Base-by-base conservation (phyloP, 1,140 invertebrate species). In the Aricia agestis region DNA sequence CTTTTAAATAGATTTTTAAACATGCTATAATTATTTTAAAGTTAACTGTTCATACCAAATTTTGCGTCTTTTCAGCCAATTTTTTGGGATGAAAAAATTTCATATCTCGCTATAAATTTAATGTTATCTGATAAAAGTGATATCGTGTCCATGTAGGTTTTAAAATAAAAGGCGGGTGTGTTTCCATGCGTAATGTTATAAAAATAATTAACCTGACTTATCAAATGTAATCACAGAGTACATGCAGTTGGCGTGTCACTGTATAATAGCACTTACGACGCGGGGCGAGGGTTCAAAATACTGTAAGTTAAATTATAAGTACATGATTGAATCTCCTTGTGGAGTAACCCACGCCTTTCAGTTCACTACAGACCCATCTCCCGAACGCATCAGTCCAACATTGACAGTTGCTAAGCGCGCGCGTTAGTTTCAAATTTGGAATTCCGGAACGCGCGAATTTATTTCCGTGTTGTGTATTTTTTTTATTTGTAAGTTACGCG, bases 261-360 rank as follows among this genome's bases (percentile, higher is more conserved):
- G 61, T 59, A 75, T 82, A 78, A 72, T 80, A 59, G 66, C 58
- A 68, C 77, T 78, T 78, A 78, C 67, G 66, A 15, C 19, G 9
- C 67, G 71, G 71, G 58, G 66, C 71, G 70, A 76, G 71, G 78
- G 77, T 76, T 77, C 45, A 72, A 68, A 73, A 67, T 75, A 73
- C 67, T 67, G 73, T 71, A 73, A 73, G 68, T 45, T 67, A 79
- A 81, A 81, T 74, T 74, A 76, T 67, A 73, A 82, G 78, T 80
- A 78, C 78, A 87, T 86, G 82, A 90, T 88, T 86, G 82, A 84
- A 85, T 85, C 78, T 82, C 76, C 77, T 82, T 79, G 78, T 71
- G 70, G 74, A 75, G 59, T 72, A 83, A 73, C 87, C 87, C 87
- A 90, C 87, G 85, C 87, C 76, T 81, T 85, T 86, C 82, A 76